Conservation (phyloP, 2,113 vertebrate genomes). For the Nerophis ophidion region DNA sequence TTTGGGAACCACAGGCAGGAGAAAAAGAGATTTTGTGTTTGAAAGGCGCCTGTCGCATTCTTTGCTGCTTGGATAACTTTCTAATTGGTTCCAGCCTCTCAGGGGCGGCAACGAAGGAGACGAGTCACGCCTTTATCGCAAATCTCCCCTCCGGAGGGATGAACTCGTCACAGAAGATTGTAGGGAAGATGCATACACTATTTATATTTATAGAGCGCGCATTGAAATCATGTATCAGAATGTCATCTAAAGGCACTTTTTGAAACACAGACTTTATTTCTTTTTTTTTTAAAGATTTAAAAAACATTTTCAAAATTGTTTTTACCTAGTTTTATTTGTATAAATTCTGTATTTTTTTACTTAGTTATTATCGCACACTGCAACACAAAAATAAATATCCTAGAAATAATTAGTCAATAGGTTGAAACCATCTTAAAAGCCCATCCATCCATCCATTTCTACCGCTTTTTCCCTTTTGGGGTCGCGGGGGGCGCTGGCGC, state of each 20-base stretch:
- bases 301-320: constrained; percentile 32
- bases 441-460: too few species aligned
- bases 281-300: not conserved
- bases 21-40: constrained; percentile 24
- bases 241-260: too few species aligned
- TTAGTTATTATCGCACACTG: too few species aligned
- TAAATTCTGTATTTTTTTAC: too few species aligned
- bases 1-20: not conserved
- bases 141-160: constrained; percentile 23
- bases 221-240: not conserved
- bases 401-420: too few species aligned
- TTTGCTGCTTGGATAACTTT: constrained; percentile 50
- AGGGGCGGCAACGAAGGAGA: constrained; percentile 31
- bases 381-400: too few species aligned
- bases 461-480: too few species aligned
- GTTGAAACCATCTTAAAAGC: too few species aligned
- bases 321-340: too few species aligned
- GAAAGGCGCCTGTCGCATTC: constrained; percentile 56
- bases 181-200: not conserved
- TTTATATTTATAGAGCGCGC: not conserved
- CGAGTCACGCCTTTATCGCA: constrained; percentile 47
- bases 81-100: constrained; percentile 69
- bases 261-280: too few species aligned
- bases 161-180: constrained; percentile 24
- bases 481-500: too few species aligned